Evolutionary conservation across 2,797 vertebrate species (phyloP).

Genomic region (Sebastes miniatus): DNA sequence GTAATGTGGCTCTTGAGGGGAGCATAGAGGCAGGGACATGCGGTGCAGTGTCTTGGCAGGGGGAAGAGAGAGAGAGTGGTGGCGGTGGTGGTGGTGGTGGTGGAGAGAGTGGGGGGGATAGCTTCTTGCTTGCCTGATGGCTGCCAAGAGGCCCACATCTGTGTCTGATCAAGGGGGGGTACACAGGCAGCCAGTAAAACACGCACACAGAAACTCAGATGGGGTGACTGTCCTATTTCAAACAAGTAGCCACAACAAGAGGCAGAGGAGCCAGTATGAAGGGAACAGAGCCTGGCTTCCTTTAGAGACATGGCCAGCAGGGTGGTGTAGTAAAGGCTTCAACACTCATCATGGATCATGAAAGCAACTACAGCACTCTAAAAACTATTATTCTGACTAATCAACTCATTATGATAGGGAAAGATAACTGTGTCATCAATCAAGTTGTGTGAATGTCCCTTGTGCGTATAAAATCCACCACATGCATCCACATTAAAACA

Average conservation of each 20-base stretch:
- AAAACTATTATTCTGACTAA: neutral
- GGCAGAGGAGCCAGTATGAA: slow-evolving; percentile 13
- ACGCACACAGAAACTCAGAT: neutral
- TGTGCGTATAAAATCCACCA: neutral
- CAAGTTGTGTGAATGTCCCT: neutral
- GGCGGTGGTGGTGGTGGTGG: neutral
- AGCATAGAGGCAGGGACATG: slow-evolving; percentile 61
- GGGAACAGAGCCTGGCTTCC: neutral
- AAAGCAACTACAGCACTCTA: neutral
- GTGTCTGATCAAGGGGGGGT: slow-evolving; percentile 71
- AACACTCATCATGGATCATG: slow-evolving; percentile 30
- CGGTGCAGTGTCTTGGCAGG: slow-evolving; percentile 72
- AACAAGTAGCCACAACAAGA: slow-evolving; percentile 61
- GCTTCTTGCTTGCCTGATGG: slow-evolving; percentile 54
- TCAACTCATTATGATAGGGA: neutral
- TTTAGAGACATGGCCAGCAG: slow-evolving; percentile 1
- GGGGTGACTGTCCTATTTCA: slow-evolving; percentile 40
- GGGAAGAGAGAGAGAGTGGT: slow-evolving; percentile 20
- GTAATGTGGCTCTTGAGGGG: slow-evolving; percentile 70
- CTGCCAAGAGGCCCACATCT: slow-evolving; percentile 80
- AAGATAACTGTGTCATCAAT: neutral
- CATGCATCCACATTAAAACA: neutral
- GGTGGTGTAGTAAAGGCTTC: slow-evolving; percentile 35
- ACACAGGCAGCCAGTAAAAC: slow-evolving; percentile 51
- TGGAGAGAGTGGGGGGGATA: neutral